Evolutionary conservation across 2,113 vertebrate genomes (phyloP).

Genomic region (Setophaga kirtlandii): DNA sequence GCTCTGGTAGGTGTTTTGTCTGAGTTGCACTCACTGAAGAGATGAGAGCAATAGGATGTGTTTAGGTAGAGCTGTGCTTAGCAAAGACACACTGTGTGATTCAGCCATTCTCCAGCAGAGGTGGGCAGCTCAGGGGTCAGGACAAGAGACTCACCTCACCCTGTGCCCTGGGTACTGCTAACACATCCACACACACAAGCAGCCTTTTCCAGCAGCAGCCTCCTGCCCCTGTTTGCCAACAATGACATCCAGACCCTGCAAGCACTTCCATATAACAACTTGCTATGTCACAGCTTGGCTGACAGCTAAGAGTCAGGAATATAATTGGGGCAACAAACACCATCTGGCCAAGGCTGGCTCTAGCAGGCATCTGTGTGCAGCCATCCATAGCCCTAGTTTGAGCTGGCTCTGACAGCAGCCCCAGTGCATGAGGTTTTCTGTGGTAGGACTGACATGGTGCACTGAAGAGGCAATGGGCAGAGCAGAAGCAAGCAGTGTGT

Average conservation of each 20-base stretch:
- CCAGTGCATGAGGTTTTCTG: not conserved
- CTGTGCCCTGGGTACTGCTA: not conserved
- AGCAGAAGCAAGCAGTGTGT: not conserved
- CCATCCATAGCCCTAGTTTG: not conserved
- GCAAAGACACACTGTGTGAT: rapidly evolving
- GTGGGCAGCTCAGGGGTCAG: not conserved
- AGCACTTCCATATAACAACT: not conserved
- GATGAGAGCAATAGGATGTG: not conserved
- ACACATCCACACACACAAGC: not conserved
- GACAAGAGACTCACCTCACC: not conserved
- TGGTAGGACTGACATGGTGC: not conserved
- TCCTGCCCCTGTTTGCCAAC: not conserved
- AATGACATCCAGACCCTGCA: not conserved
- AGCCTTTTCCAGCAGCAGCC: not conserved
- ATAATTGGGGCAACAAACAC: conserved; percentile 42
- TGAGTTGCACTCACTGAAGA: not conserved
- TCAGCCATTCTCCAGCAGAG: not conserved
- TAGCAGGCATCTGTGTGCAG: not conserved
- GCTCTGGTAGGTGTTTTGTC: not conserved
- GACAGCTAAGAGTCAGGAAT: not conserved
- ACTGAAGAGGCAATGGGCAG: not conserved
- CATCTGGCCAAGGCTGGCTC: conserved; percentile 27
- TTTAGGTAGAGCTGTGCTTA: not conserved
- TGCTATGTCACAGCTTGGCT: conserved; percentile 32
- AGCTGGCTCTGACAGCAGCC: not conserved